Base-by-base conservation (phyloP, 2,888 invertebrate genomes). In the Apomyelois bistriatella region DNA sequence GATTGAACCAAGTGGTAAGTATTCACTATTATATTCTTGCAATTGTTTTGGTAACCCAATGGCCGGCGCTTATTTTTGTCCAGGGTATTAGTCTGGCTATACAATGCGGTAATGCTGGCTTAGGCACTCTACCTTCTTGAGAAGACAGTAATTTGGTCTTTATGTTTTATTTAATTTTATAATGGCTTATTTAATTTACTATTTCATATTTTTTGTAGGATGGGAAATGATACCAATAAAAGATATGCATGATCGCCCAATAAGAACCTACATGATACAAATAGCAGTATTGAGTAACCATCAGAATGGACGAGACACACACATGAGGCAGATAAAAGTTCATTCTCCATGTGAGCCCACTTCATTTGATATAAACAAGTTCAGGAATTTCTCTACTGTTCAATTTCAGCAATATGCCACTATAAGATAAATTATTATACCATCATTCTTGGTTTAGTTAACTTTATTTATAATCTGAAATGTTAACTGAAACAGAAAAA, bases 221-320 rank as follows among this genome's bases (percentile, higher is more conserved):
- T 99, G 99, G 99, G 96, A 99, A 42, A 94, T 96, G 71, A 95
- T 98, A 68, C 96, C 97, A 35, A 94, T 98, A 36, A 97, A 96
- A 83, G 97, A 98, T 77, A 94, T 95, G 48, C 93, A 94, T 63
- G 96, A 97, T 37, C 93, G 95, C 64, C 96, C 97, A 1, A 95
- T 99, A 47, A 92, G 98, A 66, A 98, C 99, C 12, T 99, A 98
- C 75, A 98, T 98, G 96, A 94, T 99, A 52, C 98, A 99, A 85
- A 96, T 99, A 65, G 98, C 98, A 13, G 97, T 99, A 0, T 93
- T 99, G 43, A 97, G 98, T 65, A 99, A 99, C 85, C 99, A 99
- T 84, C 99, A 99, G 81, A 99, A 99, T 87, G 99, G 99, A 3
- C 90, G 99, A 58, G 99, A 99, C 76, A 99, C 99, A 0, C 99